Conservation (phyloP, 2,888 invertebrate genomes). For the Sphaerophoria taeniata region DNA sequence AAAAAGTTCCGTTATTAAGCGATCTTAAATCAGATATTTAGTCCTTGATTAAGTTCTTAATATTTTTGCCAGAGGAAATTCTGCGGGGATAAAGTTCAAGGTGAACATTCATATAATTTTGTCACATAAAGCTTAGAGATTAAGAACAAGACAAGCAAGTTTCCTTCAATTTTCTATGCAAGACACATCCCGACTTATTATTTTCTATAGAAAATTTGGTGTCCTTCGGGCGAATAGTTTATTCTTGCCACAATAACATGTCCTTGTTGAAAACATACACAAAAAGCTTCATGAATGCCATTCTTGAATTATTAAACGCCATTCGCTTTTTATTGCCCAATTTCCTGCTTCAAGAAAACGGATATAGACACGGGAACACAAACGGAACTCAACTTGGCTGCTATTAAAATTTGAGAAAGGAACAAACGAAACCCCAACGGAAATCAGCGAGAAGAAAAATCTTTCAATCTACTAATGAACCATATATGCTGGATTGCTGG, state of each 20-base stretch:
- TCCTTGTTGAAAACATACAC: background rate
- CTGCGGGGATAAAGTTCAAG: too few relatives aligned
- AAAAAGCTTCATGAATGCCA: background rate
- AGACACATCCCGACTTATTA: too few relatives aligned
- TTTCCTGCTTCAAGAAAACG: background rate
- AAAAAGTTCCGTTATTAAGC: too few relatives aligned
- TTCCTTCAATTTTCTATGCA: too few relatives aligned
- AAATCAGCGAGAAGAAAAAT: slow-evolving; percentile 26
- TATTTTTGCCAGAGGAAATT: too few relatives aligned
- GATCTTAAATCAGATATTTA: too few relatives aligned
- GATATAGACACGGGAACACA: background rate
- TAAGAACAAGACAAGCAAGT: too few relatives aligned
- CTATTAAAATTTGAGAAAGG: background rate
- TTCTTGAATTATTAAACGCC: slow-evolving; percentile 44
- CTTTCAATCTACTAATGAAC: slow-evolving; percentile 62
- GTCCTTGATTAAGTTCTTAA: too few relatives aligned
- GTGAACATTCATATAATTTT: too few relatives aligned
- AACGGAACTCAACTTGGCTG: slow-evolving; percentile 33
- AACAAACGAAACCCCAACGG: slow-evolving; percentile 1
- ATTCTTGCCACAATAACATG: background rate
- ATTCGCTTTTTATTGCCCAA: slow-evolving; percentile 27
- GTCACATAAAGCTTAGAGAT: too few relatives aligned
- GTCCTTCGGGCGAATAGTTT: too few relatives aligned
- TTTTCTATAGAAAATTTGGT: too few relatives aligned
- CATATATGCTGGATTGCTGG: background rate